Base-by-base conservation (phyloP, 2,113 vertebrate genomes). In the Emberiza fucata region DNA sequence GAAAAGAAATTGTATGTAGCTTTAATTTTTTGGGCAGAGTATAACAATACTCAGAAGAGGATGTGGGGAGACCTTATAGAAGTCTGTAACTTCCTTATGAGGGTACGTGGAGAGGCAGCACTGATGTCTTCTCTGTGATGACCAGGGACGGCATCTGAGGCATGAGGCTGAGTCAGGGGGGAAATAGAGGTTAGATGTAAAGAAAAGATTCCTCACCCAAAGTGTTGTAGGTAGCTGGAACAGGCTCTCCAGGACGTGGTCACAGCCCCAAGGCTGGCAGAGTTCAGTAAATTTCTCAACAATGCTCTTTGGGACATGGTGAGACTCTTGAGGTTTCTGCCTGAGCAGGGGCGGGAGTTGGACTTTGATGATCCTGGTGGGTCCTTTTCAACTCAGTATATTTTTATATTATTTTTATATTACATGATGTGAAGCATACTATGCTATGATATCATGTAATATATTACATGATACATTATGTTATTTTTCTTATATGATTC, bases 61-160 rank as follows among this genome's bases (percentile, higher is more conserved):
- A 33, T n/a, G 12, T 0, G 1, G 10, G 27, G 37, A 39, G 18
- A n/a, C 27, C 14, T 16, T 19, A 39, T 21, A 37, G 25, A 35
- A 44, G 12, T 51, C 44, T 44, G 12, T 4, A 66, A 11, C 2
- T 39, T 66, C 23, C 15, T 66, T 27, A 21, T 23, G 37, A 57
- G 15, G 27, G 3, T 16, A 21, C 0, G 0, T 28, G 23, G 19
- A 45, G 16, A 11, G 23, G 8, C 27, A 59, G 33, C 59, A 66
- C 9, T 33, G 23, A 65, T 44, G 25, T 80, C 7, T 35, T 31
- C 59, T 27, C 50, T 33, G 33, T 51, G 77, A 8, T 51, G 23
- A 39, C 24, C 45, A 53, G 47, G 15, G 47, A 24, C 12, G 45
- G 28, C n/a, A 29, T 47, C 33, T n/a, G 33, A 59, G 60, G 7